Evolutionary conservation across 1,140 invertebrate genomes (phyloP).

Genomic region (Bombus huntii): DNA sequence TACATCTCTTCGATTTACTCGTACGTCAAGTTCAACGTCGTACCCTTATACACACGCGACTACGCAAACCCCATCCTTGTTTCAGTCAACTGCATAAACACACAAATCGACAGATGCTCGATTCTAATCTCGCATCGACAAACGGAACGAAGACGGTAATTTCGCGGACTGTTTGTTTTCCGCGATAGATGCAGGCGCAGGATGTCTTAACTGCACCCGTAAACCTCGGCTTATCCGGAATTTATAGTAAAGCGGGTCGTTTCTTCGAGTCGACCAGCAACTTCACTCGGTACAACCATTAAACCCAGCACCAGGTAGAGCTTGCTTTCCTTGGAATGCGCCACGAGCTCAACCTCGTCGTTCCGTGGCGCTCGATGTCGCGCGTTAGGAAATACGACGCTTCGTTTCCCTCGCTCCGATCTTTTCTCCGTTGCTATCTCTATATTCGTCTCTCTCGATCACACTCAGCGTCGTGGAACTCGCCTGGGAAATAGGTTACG

Average conservation of each 20-base stretch:
- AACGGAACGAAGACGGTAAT: slow-evolving; percentile 59
- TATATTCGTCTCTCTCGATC: not conserved
- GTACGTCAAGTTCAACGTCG: no score
- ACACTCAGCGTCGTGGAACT: not conserved
- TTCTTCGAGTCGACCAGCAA: slow-evolving; percentile 65
- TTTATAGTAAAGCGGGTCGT: slow-evolving; percentile 72
- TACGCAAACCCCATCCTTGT: not conserved
- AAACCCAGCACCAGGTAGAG: slow-evolving; percentile 53
- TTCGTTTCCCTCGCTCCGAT: not conserved
- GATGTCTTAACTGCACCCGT: slow-evolving; percentile 64
- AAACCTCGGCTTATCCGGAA: slow-evolving; percentile 74
- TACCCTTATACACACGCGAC: no score
- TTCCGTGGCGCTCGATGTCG: slow-evolving; percentile 13
- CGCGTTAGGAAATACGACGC: slow-evolving; percentile 37
- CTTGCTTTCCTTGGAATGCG: slow-evolving; percentile 46
- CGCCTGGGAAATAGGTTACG: slow-evolving; percentile 36
- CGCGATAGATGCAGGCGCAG: not conserved
- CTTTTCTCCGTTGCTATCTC: not conserved
- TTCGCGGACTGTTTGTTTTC: slow-evolving; percentile 59
- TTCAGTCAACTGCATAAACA: not conserved
- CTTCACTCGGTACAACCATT: slow-evolving; percentile 63
- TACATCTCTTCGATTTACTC: no score
- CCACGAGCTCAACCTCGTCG: not conserved
- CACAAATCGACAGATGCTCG: not conserved
- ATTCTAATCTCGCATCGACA: slow-evolving; percentile 54